Conservation (phyloP, 1,140 invertebrate genomes). For the Rhynchophorus ferrugineus region DNA sequence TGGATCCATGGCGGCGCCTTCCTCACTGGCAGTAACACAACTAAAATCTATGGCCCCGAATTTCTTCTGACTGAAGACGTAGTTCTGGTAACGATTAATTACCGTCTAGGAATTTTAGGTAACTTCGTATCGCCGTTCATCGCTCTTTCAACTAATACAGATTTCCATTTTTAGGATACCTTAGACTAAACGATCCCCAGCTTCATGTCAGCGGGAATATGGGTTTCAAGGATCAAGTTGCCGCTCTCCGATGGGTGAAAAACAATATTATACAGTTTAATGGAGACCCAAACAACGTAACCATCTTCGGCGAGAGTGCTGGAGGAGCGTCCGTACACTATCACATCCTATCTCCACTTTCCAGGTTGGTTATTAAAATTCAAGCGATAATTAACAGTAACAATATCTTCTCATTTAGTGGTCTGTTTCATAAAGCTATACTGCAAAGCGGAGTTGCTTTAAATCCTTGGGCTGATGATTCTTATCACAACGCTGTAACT, state of each 20-base stretch:
- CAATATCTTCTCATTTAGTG: conserved; percentile 33
- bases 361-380: neutral
- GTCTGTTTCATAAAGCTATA: conserved; percentile 54
- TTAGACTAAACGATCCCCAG: conserved; percentile 34
- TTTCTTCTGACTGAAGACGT: conserved; percentile 56
- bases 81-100: conserved; percentile 62
- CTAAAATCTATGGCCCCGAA: conserved; percentile 48
- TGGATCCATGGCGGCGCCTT: conserved; percentile 47
- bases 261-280: conserved; percentile 44
- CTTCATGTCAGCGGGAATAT: conserved; percentile 49
- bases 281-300: conserved; percentile 41
- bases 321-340: conserved; percentile 39
- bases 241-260: conserved; percentile 50
- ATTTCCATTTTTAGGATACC: conserved; percentile 19
- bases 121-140: conserved; percentile 1
- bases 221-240: conserved; percentile 53
- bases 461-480: conserved; percentile 41
- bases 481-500: conserved; percentile 11
- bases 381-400: neutral
- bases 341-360: conserved; percentile 23
- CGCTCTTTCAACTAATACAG: neutral
- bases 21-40: conserved; percentile 44
- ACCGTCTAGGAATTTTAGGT: conserved; percentile 56
- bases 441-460: conserved; percentile 54
- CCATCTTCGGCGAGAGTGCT: conserved; percentile 46